Evolutionary conservation across 2,888 invertebrate species (phyloP).

Genomic region (Pherbina coryleti): DNA sequence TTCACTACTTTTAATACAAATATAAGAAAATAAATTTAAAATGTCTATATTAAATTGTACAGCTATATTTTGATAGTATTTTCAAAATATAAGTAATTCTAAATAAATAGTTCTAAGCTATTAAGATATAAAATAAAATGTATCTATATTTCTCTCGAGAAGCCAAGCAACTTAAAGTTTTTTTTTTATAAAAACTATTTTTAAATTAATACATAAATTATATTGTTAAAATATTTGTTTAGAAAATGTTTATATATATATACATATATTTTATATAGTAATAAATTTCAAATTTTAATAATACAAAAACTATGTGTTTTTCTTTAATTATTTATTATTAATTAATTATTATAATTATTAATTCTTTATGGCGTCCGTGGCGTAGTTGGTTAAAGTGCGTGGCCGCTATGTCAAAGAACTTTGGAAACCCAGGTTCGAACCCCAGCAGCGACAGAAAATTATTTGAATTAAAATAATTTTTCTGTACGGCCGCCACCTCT

Average conservation of each 20-base stretch:
- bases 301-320: slow-evolving; percentile 41
- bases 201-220: slow-evolving; percentile 22
- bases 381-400: no score
- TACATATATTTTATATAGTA: slow-evolving; percentile 23
- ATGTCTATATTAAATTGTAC: slow-evolving; percentile 28
- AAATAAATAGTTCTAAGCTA: slow-evolving; percentile 2
- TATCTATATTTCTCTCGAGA: slow-evolving; percentile 34
- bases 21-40: slow-evolving; percentile 46
- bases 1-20: slow-evolving; percentile 35
- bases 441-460: no score
- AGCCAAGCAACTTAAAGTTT: slow-evolving; percentile 55
- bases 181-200: slow-evolving; percentile 24
- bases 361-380: no score
- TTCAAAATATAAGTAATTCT: slow-evolving; percentile 17
- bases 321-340: no score
- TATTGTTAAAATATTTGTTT: slow-evolving; percentile 38
- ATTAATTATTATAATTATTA: no score
- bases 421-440: no score
- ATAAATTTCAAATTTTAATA: slow-evolving; percentile 52
- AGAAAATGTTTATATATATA: slow-evolving; percentile 37
- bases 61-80: no score
- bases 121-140: slow-evolving; percentile 11
- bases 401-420: no score
- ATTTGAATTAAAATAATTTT: no score
- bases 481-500: no score